Evolutionary conservation across 2,797 vertebrate species (phyloP).

Genomic region (Chrysocyon brachyurus): DNA sequence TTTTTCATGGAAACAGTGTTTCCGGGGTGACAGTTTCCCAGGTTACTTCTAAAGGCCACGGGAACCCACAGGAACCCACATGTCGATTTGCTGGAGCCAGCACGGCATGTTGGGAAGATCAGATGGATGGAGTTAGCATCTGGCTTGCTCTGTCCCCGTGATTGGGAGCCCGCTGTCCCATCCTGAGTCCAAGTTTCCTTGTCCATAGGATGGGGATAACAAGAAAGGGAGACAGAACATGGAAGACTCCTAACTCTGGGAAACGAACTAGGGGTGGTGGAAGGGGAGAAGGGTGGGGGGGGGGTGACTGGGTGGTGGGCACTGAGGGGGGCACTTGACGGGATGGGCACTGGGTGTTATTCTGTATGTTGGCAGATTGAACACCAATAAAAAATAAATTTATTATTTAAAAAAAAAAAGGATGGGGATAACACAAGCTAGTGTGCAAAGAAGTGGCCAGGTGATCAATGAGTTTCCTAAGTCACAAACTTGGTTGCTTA

Average conservation of each 20-base stretch:
- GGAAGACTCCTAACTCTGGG: too few relatives aligned
- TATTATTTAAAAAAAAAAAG: too few relatives aligned
- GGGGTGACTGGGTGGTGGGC: too few relatives aligned
- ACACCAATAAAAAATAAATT: too few relatives aligned
- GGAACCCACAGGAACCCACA: too few relatives aligned
- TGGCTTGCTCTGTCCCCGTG: neutral
- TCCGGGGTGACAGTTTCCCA: neutral
- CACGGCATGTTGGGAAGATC: neutral
- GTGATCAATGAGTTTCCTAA: constrained; percentile 3
- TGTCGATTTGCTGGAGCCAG: neutral
- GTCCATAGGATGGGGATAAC: neutral
- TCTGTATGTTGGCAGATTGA: too few relatives aligned
- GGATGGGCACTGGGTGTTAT: too few relatives aligned
- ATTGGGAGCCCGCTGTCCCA: rapidly evolving
- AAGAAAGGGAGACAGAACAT: too few relatives aligned
- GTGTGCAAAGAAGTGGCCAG: neutral
- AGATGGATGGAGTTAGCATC: neutral
- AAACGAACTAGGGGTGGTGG: too few relatives aligned
- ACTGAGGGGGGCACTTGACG: too few relatives aligned
- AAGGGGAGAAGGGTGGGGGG: too few relatives aligned
- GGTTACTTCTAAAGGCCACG: neutral
- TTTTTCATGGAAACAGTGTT: neutral
- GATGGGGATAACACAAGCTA: neutral
- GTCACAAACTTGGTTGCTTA: neutral
- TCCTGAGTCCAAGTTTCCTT: rapidly evolving